Base-by-base conservation (phyloP, 92 coral and sea anemone species). In the Epizoanthus fatuus region DNA sequence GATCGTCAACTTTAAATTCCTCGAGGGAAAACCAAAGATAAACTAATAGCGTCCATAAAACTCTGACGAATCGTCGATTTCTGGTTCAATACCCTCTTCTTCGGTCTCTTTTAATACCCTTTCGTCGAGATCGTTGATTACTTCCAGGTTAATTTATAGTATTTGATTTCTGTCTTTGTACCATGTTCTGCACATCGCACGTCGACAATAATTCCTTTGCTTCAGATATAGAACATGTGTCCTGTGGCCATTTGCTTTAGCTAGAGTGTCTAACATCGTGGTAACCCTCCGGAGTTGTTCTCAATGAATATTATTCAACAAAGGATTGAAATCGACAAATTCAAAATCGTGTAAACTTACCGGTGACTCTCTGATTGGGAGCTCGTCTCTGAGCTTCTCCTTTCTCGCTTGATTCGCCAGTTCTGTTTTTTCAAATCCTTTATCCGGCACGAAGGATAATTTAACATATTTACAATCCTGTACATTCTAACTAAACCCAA, bases 131-230 rank as follows among this genome's bases (percentile, higher is more conserved):
- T 55, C 73, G 35, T 20, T 53, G 0, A 74, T 62, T 20, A 62
- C 25, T 22, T 84, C 63, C 25, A 40, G 32, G 49, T 74, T 84
- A 80, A 19, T 51, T 73, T 74, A 81, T 84, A 84, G 47, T 84
- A 59, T 13, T 84, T 84, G 7, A 59, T 62, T 84, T 84, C 10
- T 74, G 75, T 5, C 82, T 74, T 37, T 84, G 88, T n/a, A 74
- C 75, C 9, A 16, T 19, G 22, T 20, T 84, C 54, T 0, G 13
- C 17, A 42, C 19, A 17, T 63, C 83, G 39, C 66, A 74, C 4
- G 3, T 20, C 44, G 12, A 15, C 66, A 44, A 17, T 51, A 85
- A n/a, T 20, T 75, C 84, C 2, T 85, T 85, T 19, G 77, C 58
- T 14, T 85, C 75, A 19, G 40, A 63, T 12, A 76, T 85, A 7